Percentiles rank a stretch among this genome's conserved stretches.
These are phyloP conservation scores for Malthinus seriepunctatus DNA, from an alignment of 2,888 invertebrate species.

Conservation along the genomic window DNA sequence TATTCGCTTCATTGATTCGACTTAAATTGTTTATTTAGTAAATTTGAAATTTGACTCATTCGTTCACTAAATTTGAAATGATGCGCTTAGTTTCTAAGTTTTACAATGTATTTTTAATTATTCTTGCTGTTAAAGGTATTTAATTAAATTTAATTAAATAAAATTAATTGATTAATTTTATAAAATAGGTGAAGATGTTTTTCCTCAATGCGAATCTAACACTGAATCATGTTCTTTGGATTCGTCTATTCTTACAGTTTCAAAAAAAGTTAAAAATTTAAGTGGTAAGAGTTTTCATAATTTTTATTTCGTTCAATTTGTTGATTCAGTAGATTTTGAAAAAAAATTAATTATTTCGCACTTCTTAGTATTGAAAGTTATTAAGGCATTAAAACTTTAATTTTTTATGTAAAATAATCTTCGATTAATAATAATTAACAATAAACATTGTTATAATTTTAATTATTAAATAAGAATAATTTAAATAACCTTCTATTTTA, in stretches of 20 bases:
- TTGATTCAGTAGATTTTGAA: no score
- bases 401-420: no score
- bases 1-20: conserved; percentile 10
- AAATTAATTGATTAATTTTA: background rate
- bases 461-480: no score
- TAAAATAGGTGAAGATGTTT: background rate
- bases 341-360: no score
- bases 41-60: background rate
- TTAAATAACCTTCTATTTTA: no score
- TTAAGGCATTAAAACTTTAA: no score
- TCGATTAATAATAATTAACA: no score
- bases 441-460: no score
- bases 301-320: no score
- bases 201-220: conserved; percentile 4
- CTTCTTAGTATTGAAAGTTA: no score
- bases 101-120: background rate
- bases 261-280: background rate
- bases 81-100: background rate
- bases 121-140: background rate
- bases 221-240: background rate
- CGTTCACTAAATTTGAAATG: background rate
- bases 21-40: background rate
- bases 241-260: background rate
- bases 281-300: no score
- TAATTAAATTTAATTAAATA: background rate